Evolutionary conservation across 2,113 vertebrate species (phyloP).

Genomic region (Pipra filicauda): DNA sequence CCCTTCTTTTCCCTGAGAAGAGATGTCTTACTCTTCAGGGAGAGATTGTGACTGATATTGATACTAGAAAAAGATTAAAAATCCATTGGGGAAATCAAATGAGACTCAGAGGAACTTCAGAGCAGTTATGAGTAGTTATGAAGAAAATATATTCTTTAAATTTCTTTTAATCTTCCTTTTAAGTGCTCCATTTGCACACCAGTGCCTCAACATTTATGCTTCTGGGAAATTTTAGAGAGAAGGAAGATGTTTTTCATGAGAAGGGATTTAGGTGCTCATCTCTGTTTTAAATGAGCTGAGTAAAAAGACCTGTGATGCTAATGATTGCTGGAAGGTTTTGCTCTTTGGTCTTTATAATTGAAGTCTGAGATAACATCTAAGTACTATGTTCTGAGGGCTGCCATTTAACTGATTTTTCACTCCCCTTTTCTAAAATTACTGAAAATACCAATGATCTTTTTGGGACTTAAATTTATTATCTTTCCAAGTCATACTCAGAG

Average conservation of each 20-base stretch:
- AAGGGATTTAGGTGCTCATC: not conserved
- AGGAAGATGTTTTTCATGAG: not conserved
- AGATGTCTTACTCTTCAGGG: not conserved
- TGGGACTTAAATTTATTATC: not conserved
- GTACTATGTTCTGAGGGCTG: not conserved
- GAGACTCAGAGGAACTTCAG: not conserved
- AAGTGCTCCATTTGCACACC: conserved; percentile 34
- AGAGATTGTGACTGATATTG: not conserved
- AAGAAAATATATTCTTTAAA: conserved; percentile 5
- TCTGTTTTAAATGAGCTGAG: conserved; percentile 6
- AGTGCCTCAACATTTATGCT: not conserved
- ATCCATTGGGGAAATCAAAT: not conserved
- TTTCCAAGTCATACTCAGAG: not conserved
- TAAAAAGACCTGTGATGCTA: conserved; percentile 12
- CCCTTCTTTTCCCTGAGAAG: not conserved
- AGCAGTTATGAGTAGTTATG: not conserved
- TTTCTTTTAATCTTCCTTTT: conserved; percentile 53
- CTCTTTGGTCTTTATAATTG: conserved; percentile 26
- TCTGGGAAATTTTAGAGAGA: conserved; percentile 11
- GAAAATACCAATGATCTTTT: not conserved
- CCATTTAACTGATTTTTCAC: conserved; percentile 4
- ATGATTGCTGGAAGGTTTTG: conserved; percentile 28
- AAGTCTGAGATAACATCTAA: not conserved
- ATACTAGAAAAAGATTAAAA: conserved; percentile 30
- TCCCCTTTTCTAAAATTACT: conserved; percentile 6